Evolutionary conservation across 2,888 invertebrate species (phyloP).

Genomic region (Tachina grossa): DNA sequence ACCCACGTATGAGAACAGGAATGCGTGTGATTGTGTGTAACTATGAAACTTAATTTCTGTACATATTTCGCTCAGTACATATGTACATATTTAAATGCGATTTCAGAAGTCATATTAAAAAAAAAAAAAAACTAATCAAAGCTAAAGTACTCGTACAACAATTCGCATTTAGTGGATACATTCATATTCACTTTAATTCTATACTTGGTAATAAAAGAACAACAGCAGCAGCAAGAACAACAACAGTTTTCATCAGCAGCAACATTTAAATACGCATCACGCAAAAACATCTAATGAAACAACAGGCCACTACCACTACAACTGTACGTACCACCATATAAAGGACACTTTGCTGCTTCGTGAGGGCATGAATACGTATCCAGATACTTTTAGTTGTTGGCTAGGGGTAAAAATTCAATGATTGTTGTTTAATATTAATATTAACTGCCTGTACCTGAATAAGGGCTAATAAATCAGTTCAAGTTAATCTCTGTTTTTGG

Average conservation of each 20-base stretch:
- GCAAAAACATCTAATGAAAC: constrained; percentile 34
- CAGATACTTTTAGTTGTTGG: neutral
- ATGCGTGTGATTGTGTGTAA: neutral
- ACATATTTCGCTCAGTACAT: neutral
- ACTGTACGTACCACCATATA: constrained; percentile 5
- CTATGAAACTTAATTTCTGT: neutral
- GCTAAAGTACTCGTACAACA: constrained; percentile 50
- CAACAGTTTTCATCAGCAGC: neutral
- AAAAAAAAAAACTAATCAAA: constrained; percentile 53
- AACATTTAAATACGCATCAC: constrained; percentile 58
- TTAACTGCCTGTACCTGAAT: neutral
- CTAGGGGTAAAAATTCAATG: neutral
- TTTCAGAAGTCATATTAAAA: neutral
- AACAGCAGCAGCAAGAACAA: constrained; percentile 14
- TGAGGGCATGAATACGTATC: neutral
- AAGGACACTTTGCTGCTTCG: constrained; percentile 7
- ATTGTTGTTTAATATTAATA: too few relatives aligned
- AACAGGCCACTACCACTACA: constrained; percentile 37
- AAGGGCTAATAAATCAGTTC: too few relatives aligned
- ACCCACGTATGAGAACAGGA: constrained; percentile 21
- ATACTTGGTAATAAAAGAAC: constrained; percentile 22
- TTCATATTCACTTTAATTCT: constrained; percentile 56
- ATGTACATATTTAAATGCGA: constrained; percentile 15
- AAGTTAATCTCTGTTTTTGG: too few relatives aligned
- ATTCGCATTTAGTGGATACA: constrained; percentile 40